These are phyloP conservation scores for Eurytoma californica DNA, from an alignment of 2,888 invertebrate genomes.

Conservation along the genomic window DNA sequence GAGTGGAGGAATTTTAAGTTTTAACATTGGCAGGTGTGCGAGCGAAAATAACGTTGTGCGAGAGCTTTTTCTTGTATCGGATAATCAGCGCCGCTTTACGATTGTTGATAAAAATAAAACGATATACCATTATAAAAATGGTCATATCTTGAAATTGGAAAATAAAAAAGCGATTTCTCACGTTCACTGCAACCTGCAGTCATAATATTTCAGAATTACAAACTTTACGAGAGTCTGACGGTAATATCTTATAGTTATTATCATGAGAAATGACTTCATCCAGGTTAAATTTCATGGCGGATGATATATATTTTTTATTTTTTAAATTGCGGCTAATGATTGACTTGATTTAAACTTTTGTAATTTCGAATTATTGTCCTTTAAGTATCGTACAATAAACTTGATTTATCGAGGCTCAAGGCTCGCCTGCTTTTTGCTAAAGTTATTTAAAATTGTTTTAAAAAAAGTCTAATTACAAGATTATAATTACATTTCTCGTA, in stretches of 20 bases:
- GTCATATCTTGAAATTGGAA: slow-evolving; percentile 30
- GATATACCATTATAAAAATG: no score
- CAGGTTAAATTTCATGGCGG: slow-evolving; percentile 49
- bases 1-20: no score
- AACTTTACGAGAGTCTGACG: slow-evolving; percentile 46
- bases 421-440: no score
- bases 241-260: slow-evolving; percentile 48
- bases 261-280: slow-evolving; percentile 47
- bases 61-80: no score
- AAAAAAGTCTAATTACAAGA: no score
- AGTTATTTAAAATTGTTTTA: no score
- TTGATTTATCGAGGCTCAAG: no score
- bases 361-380: slow-evolving; percentile 16
- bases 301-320: slow-evolving; percentile 11
- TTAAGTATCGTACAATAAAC: neutral
- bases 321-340: slow-evolving; percentile 46
- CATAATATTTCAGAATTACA: slow-evolving; percentile 51
- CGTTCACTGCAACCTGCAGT: slow-evolving; percentile 46
- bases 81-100: no score
- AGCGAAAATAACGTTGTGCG: no score
- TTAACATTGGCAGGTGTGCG: no score
- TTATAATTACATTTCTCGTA: neutral
- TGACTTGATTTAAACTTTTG: slow-evolving; percentile 19
- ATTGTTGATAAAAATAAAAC: no score
- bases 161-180: slow-evolving; percentile 51